Evolutionary conservation across 2,888 invertebrate genomes (phyloP), one percentile per base, ranked within the genome.

Genomic region (Pollenia labialis): DNA sequence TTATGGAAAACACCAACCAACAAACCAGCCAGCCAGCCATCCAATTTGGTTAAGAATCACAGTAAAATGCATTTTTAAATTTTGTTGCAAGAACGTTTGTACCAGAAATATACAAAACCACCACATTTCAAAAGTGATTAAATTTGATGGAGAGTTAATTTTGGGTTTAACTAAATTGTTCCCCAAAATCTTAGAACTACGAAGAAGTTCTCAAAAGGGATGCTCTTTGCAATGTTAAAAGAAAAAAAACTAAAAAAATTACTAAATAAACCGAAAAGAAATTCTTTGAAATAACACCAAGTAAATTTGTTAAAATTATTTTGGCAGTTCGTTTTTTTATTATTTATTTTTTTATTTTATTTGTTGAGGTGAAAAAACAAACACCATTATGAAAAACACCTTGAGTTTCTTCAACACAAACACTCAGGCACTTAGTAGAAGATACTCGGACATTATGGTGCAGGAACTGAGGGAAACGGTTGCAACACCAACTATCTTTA

Each of bases 111-210:
- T 60, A 71, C 69, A 72, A 84, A 81, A 74, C 74, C 81, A 74
- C 74, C 77, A 79, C 87, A 87, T 91, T 91, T 92, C 92, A 92
- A 90, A 92, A 92, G 90, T 91, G 92, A 91, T 92, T 92, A 92
- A 91, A 90, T 90, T 91, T 92, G 92, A 92, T 91, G 91, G 90
- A 90, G 88, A 91, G 90, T 91, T 92, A 92, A 92, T 92, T 92
- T 91, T 77, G 77, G 87, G 87, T 87, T 82, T 87, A 84, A 77
- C 84, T n/a, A 60, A 81, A 72, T 72, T 52, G 72, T 71, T 62
- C 23, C 16, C 42, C 64, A 46, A 54, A 75, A 68, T 4, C 50
- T 2, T 7, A 23, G 42, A 40, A 62, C 18, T 9, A 72, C 52
- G 62, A 44, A 42, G 74, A 32, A 32, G 23, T 77, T 14, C n/a